These are phyloP conservation scores for Threskiornis aethiopicus DNA, from an alignment of 2,797 vertebrate species.

Conservation along the genomic window DNA sequence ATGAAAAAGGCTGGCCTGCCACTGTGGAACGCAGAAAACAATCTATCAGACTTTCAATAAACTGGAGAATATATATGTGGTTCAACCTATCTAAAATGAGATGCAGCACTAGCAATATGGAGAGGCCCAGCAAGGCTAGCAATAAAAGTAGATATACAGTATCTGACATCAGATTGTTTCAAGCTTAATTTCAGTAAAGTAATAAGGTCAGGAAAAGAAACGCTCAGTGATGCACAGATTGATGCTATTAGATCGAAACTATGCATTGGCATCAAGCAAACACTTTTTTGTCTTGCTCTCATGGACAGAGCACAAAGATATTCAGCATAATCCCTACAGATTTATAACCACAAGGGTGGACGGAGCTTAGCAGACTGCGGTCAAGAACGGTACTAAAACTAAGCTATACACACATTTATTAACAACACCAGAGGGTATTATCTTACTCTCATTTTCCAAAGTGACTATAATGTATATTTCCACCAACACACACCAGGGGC, in stretches of 20 bases:
- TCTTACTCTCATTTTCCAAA: conserved; percentile 37
- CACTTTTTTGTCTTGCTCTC: conserved; percentile 57
- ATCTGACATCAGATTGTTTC: conserved; percentile 82
- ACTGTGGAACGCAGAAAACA: conserved; percentile 69
- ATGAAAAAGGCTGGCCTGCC: conserved; percentile 62
- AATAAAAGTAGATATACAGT: conserved; percentile 84
- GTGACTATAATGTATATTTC: conserved; percentile 11
- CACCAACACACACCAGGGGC: background rate
- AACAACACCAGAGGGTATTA: conserved; percentile 30
- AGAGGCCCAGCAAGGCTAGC: conserved; percentile 73
- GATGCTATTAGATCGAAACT: conserved; percentile 72
- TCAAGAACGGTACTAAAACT: conserved; percentile 56
- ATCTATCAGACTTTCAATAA: conserved; percentile 81
- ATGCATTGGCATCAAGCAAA: conserved; percentile 49
- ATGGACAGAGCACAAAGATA: conserved; percentile 57
- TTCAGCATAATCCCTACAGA: conserved; percentile 53
- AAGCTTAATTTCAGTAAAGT: conserved; percentile 83
- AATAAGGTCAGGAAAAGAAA: conserved; percentile 82
- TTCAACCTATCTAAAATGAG: conserved; percentile 79
- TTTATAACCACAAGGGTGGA: conserved; percentile 52
- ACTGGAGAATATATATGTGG: conserved; percentile 78
- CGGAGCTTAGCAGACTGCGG: background rate
- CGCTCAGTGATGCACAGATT: conserved; percentile 75
- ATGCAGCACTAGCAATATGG: conserved; percentile 78
- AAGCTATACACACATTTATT: conserved; percentile 28